Evolutionary conservation across 2,113 vertebrate genomes (phyloP).

Genomic region (Trichomycterus rosablanca): DNA sequence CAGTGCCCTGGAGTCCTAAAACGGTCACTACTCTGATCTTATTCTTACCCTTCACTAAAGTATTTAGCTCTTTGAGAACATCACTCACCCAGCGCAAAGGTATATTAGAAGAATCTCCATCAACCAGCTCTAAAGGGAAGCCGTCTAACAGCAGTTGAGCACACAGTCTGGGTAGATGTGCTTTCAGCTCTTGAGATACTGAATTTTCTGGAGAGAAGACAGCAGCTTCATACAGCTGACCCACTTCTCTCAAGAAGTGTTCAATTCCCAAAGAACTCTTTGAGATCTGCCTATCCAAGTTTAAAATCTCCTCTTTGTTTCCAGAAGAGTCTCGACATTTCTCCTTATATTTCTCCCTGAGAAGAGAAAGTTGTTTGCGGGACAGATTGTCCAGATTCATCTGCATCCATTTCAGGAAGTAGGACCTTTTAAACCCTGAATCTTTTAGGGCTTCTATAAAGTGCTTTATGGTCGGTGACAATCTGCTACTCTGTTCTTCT

Average conservation of each 20-base stretch:
- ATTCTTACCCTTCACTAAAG: conserved; percentile 45
- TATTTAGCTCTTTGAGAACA: conserved; percentile 59
- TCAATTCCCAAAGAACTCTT: conserved; percentile 67
- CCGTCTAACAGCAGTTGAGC: conserved; percentile 67
- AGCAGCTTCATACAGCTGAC: conserved; percentile 71
- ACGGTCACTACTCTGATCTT: conserved; percentile 67
- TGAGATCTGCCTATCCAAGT: conserved; percentile 54
- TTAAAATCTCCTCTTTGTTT: conserved; percentile 48
- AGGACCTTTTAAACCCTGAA: conserved; percentile 41
- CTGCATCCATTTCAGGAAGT: conserved; percentile 61
- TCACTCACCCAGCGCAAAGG: conserved; percentile 70
- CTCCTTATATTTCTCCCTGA: conserved; percentile 48
- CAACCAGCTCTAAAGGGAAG: conserved; percentile 73
- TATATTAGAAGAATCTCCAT: conserved; percentile 68
- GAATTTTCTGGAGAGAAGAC: conserved; percentile 32
- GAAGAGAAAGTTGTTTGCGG: conserved; percentile 25
- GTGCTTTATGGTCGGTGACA: conserved; percentile 45
- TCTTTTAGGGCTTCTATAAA: conserved; percentile 49
- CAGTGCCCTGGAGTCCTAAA: conserved; percentile 72
- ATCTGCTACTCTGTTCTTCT: conserved; percentile 19
- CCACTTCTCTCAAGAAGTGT: conserved; percentile 42
- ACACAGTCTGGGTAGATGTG: conserved; percentile 52
- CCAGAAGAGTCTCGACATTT: conserved; percentile 29
- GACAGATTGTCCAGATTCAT: conserved; percentile 55
- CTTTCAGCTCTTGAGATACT: conserved; percentile 26